Conservation (phyloP, 1,140 invertebrate species). For the Sycobia sp. region DNA sequence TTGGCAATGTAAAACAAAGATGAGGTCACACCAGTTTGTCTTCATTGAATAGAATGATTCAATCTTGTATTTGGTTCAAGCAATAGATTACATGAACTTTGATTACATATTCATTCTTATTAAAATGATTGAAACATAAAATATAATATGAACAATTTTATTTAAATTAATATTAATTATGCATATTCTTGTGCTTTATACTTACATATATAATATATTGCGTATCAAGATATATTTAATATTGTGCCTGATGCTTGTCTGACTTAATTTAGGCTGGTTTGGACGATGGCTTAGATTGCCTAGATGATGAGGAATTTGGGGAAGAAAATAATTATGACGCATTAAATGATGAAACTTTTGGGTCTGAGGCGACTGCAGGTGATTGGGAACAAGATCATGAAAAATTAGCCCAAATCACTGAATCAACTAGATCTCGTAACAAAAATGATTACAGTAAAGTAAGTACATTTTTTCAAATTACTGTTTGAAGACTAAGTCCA, state of each 20-base stretch:
- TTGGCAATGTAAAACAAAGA: not conserved
- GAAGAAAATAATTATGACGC: conserved; percentile 88
- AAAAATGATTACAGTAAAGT: conserved; percentile 46
- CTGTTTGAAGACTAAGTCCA: too few relatives aligned
- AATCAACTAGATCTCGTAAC: conserved; percentile 58
- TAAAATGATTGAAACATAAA: too few relatives aligned
- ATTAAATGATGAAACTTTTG: conserved; percentile 89
- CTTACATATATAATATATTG: too few relatives aligned
- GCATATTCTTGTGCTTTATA: too few relatives aligned
- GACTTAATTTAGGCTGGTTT: conserved; percentile 41
- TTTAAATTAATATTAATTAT: too few relatives aligned
- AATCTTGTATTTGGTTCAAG: too few relatives aligned
- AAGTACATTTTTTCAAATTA: not conserved
- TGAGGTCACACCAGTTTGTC: not conserved
- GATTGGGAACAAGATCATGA: conserved; percentile 79
- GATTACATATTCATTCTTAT: too few relatives aligned
- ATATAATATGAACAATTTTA: too few relatives aligned
- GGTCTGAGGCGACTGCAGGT: conserved; percentile 68
- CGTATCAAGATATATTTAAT: too few relatives aligned
- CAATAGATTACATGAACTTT: too few relatives aligned
- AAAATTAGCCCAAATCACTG: conserved; percentile 68
- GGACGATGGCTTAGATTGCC: conserved; percentile 54
- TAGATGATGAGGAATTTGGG: conserved; percentile 67
- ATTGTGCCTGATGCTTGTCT: too few relatives aligned
- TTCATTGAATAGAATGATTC: not conserved